Evolutionary conservation across 2,797 vertebrate genomes (phyloP), one percentile per base, ranked within the genome.

Genomic region (Gallinago solitaria): DNA sequence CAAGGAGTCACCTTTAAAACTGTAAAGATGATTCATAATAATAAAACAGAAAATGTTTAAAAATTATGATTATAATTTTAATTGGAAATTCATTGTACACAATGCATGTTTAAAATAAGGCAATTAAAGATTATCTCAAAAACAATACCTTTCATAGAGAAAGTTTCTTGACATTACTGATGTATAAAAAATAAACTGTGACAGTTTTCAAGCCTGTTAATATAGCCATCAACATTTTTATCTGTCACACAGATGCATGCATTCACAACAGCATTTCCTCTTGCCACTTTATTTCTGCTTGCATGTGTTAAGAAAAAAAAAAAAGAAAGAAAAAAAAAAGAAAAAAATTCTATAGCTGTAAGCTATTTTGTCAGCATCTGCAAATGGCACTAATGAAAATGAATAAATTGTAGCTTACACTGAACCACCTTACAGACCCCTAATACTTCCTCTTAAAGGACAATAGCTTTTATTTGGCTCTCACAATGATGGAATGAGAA

Each of bases 71-170:
- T 25, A 16, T 24, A 61, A 24, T 78, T 69, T 71, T 18, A 2
- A 59, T 37, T 60, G 13, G 6, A 75, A 80, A 19, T 23, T 83
- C 18, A 50, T 59, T 65, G 32, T 63, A 50, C 14, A 75, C 2
- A 43, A 18, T 53, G 8, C 1, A 16, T 41, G 24, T 60, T 80
- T 65, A 23, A 77, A 89, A 69, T 51, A 87, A 43, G 12, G 4
- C 9, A 27, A 63, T 33, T 74, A 85, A 76, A 81, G 12, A 12
- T 85, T 80, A 48, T 81, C 85, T 81, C 51, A 91, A 90, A 86
- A 81, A 6, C 16, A 54, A 5, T 39, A 81, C 11, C 18, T 83
- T 61, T 89, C 30, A 81, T 53, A 59, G 91, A 54, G 57, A 69
- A 37, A 33, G 4, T 54, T 94, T 71, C 19, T 79, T 94, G 51